Base-by-base conservation (phyloP, 2,113 vertebrate genomes). In the Labrus mixtus region DNA sequence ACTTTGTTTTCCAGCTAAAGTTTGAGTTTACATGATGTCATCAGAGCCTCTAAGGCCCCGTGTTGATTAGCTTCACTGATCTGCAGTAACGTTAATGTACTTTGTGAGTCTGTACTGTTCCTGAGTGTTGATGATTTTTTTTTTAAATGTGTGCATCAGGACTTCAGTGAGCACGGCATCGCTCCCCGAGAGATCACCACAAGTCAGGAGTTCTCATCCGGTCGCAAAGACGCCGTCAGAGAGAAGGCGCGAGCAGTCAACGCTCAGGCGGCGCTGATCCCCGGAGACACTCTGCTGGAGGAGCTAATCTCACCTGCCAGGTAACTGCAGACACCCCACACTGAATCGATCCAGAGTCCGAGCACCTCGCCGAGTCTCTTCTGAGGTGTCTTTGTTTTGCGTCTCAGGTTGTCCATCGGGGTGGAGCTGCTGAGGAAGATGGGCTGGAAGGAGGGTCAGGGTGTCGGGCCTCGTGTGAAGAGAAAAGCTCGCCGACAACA, bases 391-490 rank as follows among this genome's bases (percentile, higher is more conserved):
- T n/a, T 50, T 5, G 64, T 64, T 64, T 64, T 53, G 6, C 29
- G 1, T 50, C 1, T 58, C 91, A 98, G 97, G 88, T 94, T 94
- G 19, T 97, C 96, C 29, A 54, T 98, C 25, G 98, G 98, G 11
- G 94, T 98, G 85, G 96, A 98, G 89, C 87, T 99, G 56, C 90
- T 99, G 84, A 88, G 90, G 86, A 96, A 91, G 91, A 99, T 99
- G 97, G 98, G 98, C 36, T 99, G 98, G 97, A 98, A 95, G 82
- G 96, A 98, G 78, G 98, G 98, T 9, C 98, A 99, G 89, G 98
- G 98, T 6, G 87, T 99, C 11, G 98, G 97, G 17, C 97, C 98
- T 0, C 94, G 97, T 6, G 82, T 97, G 22, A 99, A 99, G 93
- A 96, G 97, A 86, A 97, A 94, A 64, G 89, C 94, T 11, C 64